A percentile compares a stretch with the other conserved stretches of the same genome.
phyloP scores from a whole-genome alignment of 2,113 vertebrate genomes.

The Phocoena sinus region DNA sequence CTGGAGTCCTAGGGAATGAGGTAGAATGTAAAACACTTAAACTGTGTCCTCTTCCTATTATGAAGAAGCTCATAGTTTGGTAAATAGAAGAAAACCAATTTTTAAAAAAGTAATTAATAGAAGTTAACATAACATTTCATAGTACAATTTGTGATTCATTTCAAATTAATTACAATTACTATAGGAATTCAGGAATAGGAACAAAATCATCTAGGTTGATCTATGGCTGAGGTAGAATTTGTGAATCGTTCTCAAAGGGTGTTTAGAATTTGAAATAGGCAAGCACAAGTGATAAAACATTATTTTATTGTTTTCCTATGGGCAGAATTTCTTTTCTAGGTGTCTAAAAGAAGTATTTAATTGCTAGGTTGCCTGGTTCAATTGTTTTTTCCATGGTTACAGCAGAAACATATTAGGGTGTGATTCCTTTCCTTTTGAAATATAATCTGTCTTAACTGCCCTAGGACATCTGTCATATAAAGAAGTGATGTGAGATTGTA shows the following conservation, averaged over 20 bases:
- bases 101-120: neutral
- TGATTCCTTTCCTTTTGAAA: neutral
- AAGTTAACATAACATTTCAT: neutral
- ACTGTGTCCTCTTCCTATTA: neutral
- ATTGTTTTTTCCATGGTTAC: neutral
- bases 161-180: neutral
- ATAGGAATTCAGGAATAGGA: neutral
- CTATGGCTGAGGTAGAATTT: neutral
- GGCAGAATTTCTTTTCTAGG: neutral
- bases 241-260: neutral
- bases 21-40: neutral
- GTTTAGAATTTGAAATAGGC: neutral
- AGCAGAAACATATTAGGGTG: neutral
- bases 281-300: neutral
- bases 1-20: neutral
- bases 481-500: neutral
- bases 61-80: neutral
- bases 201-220: neutral
- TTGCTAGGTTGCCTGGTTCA: neutral
- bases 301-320: neutral
- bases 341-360: neutral
- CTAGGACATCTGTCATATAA: neutral
- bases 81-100: neutral
- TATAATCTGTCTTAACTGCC: neutral
- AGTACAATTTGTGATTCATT: slow-evolving; percentile 6